Evolutionary conservation across 2,113 vertebrate species (phyloP).

Genomic region (Ancistrus triradiatus): DNA sequence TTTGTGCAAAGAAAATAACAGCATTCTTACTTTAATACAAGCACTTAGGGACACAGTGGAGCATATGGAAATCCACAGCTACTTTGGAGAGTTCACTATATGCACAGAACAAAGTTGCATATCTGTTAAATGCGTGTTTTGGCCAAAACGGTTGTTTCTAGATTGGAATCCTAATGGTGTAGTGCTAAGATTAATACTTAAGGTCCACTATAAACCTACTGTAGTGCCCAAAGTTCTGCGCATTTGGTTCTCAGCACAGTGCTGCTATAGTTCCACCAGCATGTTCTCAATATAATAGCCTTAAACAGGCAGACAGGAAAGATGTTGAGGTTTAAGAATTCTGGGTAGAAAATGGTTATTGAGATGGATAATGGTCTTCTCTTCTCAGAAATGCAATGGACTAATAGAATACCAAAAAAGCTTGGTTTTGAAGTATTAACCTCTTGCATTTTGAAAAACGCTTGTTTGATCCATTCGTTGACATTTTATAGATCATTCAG

Average conservation of each 20-base stretch:
- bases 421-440: too few species aligned
- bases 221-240: constrained; percentile 13
- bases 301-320: constrained; percentile 40
- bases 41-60: background rate
- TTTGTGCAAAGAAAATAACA: constrained; percentile 20
- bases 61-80: constrained; percentile 25
- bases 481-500: too few species aligned
- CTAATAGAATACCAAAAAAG: constrained; percentile 19
- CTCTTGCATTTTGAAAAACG: too few species aligned
- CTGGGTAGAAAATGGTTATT: constrained; percentile 37
- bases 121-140: background rate
- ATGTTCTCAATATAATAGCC: constrained; percentile 43
- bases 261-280: constrained; percentile 29
- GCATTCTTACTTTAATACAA: background rate
- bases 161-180: constrained; percentile 16
- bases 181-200: constrained; percentile 38
- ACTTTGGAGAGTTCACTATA: constrained; percentile 8
- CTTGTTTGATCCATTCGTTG: too few species aligned
- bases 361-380: constrained; percentile 10
- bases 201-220: constrained; percentile 39
- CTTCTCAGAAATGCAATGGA: background rate
- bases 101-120: constrained; percentile 23
- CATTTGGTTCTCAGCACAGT: constrained; percentile 32
- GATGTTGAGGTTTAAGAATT: constrained; percentile 4
- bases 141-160: constrained; percentile 36